Evolutionary conservation across 2,888 invertebrate species (phyloP), one percentile per base, ranked within the genome.

Genomic region (Meiosimyza decipiens): DNA sequence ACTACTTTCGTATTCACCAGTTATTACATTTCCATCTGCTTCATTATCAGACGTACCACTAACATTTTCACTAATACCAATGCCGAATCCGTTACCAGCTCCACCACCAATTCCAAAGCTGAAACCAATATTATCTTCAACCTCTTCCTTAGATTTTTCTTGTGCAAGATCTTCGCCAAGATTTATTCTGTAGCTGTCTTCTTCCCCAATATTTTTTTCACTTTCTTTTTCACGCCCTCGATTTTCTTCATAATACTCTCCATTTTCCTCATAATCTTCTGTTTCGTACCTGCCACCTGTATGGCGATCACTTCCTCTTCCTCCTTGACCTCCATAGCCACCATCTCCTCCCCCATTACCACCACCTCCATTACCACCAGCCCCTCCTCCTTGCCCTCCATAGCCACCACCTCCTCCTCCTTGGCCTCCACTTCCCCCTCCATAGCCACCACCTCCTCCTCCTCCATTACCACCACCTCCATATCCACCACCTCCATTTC

Each of bases 271-370:
- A 57, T 22, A 18, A 67, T 70, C 51, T 16, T 50, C 28, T 18
- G 72, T 72, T 1, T 65, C 70, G 33, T 40, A 40, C 4, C 40
- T 9, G 9, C 9, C 9, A 40, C 9, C 40, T 40, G 4, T 5
- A 40, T 40, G 4, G 9, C 77, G 75, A 3, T 76, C 76, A 57
- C 66, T 54, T 9, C 68, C 64, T 51, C 40, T 52, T 49, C 51
- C 22, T 22, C 22, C 22, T 22, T 22, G 22, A 64, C 71, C 54
- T 22, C 54, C 28, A n/a, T 73, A 72, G 1, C 67, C 70, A 33
- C 40, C 57, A 52, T n/a, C n/a, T n/a, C n/a, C n/a, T n/a, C n/a
- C n/a, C n/a, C n/a, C n/a, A n/a, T n/a, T n/a, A n/a, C n/a, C n/a
- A n/a, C n/a, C n/a, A 49, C 59, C 40, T n/a, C 75, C 73, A 55